A percentile compares a stretch with the other conserved stretches of the same genome.
Conservation (phyloP, 2,888 invertebrate species). For the Amphipyra berbera region DNA sequence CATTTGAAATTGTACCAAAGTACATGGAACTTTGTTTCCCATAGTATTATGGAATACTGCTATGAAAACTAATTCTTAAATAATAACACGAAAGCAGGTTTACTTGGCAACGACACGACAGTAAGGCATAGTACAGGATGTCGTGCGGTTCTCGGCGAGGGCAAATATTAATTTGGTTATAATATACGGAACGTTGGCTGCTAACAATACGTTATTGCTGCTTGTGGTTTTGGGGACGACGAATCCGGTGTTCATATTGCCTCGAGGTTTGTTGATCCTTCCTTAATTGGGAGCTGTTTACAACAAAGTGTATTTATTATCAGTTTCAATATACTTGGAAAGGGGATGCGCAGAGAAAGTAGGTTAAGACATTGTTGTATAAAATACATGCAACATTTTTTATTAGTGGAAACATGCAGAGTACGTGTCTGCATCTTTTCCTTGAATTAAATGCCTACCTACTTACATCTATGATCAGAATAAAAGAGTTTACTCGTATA, state of each 20-base stretch:
- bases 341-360: too few species aligned
- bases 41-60: constrained; percentile 31
- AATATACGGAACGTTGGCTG: constrained; percentile 20
- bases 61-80: constrained; percentile 46
- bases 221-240: constrained; percentile 12
- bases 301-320: too few species aligned
- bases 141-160: constrained; percentile 44
- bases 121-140: constrained; percentile 45
- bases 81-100: constrained; percentile 54
- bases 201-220: constrained; percentile 25
- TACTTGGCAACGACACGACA: constrained; percentile 54
- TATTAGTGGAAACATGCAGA: too few species aligned
- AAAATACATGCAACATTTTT: too few species aligned
- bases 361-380: too few species aligned
- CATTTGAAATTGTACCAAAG: constrained; percentile 50
- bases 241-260: neutral
- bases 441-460: too few species aligned
- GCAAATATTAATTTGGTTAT: constrained; percentile 48
- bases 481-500: too few species aligned
- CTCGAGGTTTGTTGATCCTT: neutral
- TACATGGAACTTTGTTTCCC: constrained; percentile 27
- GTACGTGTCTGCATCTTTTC: too few species aligned
- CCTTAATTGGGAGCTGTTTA: too few species aligned
- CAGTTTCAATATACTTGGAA: too few species aligned
- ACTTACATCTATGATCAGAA: too few species aligned